Evolutionary conservation across 2,888 invertebrate species (phyloP), one percentile per base, ranked within the genome.

Genomic region (Willowsia nigromaculata): DNA sequence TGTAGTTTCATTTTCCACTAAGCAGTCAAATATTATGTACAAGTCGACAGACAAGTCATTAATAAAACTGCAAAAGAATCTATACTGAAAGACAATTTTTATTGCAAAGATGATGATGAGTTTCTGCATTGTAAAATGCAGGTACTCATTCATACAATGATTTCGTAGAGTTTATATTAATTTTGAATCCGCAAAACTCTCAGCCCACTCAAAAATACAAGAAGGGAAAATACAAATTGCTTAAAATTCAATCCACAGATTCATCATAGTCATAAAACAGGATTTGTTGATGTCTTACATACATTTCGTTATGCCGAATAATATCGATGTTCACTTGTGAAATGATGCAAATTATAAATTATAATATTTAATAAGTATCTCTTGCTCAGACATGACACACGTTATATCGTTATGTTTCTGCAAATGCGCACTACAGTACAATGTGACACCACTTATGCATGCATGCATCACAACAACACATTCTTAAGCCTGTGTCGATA

Each of bases 211-310:
- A 78, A 11, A 27, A 1, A 9, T 30, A 9, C 25, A 22, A 15
- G 11, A 15, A 33, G 30, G 47, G n/a, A 56, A 82, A 83, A 33
- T 1, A 15, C 30, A 6, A 33, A 33, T 85, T 74, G 85, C 33
- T 90, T 90, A 86, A 86, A 82, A 90, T 90, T 90, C 90, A 90
- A 90, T 86, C 22, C 90, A 90, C 86, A 83, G 59, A 78, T 83
- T 25, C 87, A 87, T 90, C 86, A 84, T 43, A 22, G 47, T 71
- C 78, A 86, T 74, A 87, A 87, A 82, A 85, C 85, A 78, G 83
- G 90, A 89, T 78, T 76, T 33, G 47, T 68, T 53, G 56, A 90
- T 65, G 27, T 27, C 76, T 76, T 40, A 50, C 78, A 62, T 40
- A 50, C 78, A 62, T 40, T 68, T 71, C 68, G n/a, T n/a, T 22